Evolutionary conservation across 2,113 vertebrate genomes (phyloP), one percentile per base, ranked within the genome.

Genomic region (Orcinus orca): DNA sequence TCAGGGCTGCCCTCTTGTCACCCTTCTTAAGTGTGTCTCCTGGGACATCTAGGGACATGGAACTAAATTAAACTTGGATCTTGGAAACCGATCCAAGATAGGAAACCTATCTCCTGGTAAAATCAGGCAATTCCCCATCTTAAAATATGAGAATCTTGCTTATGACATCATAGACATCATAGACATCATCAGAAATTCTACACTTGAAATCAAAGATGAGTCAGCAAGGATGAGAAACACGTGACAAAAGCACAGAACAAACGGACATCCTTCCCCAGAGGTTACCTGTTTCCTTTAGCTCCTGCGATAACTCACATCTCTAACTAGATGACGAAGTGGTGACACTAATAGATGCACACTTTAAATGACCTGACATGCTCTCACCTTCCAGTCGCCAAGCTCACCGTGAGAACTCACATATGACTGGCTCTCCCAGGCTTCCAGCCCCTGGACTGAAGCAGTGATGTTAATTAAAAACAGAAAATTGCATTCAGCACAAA

Each of bases 1-100:
- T 23, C 23, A 12, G 1, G 11, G 53, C 29, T 13, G n/a, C 6
- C 6, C 11, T 12, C 53, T 14, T 0, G 1, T n/a, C 21, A 36
- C 21, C 50, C 25, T 68, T 50, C 71, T 62, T 60, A 79, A 25
- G n/a, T 20, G 5, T 0, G 4, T 31, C 33, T 29, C 50, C 2
- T 5, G 31, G 58, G 23, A 25, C 31, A 20, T 44, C 73, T 26
- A 41, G 31, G 50, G 33, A 88, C 29, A 4, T 17, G 31, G 6
- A 31, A 55, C 31, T 60, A 62, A 31, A 33, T 20, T 18, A 55
- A 81, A 63, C 25, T 84, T 84, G 53, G 55, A 44, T 50, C 55
- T 36, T 23, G 31, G 38, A 65, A 11, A 83, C 50, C 50, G 5
- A 53, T 53, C 50, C 50, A 53, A 53, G 50, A 17, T 20, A 33